phyloP scores from a whole-genome alignment of 2,888 invertebrate genomes.

The Drosophila neotestacea region DNA sequence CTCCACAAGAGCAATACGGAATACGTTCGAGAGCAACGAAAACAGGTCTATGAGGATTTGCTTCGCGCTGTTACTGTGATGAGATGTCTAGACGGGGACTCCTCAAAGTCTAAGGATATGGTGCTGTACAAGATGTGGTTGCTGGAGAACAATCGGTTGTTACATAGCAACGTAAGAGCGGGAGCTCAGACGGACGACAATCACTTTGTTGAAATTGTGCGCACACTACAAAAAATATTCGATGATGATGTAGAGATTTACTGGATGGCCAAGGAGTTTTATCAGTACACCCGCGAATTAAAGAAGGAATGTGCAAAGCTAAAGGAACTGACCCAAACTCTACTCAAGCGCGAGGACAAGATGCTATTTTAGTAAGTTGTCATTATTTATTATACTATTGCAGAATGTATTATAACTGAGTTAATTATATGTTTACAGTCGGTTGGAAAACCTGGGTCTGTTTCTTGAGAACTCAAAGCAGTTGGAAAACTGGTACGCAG shows the following conservation, averaged over 20 bases:
- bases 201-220: slow-evolving; percentile 88
- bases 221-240: slow-evolving; percentile 89
- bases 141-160: slow-evolving; percentile 88
- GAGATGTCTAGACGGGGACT: slow-evolving; percentile 88
- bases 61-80: slow-evolving; percentile 89
- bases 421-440: slow-evolving; percentile 84
- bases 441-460: slow-evolving; percentile 87
- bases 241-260: slow-evolving; percentile 92
- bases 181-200: slow-evolving; percentile 85
- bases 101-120: slow-evolving; percentile 87
- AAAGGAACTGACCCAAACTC: slow-evolving; percentile 88
- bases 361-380: slow-evolving; percentile 88
- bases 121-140: slow-evolving; percentile 93
- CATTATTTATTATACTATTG: not conserved
- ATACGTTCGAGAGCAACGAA: slow-evolving; percentile 91
- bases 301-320: slow-evolving; percentile 88
- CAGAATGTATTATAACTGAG: too few species aligned
- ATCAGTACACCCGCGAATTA: slow-evolving; percentile 89
- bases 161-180: slow-evolving; percentile 59
- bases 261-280: slow-evolving; percentile 93
- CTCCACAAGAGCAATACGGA: slow-evolving; percentile 91
- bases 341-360: slow-evolving; percentile 92
- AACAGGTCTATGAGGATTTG: slow-evolving; percentile 90
- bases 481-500: slow-evolving; percentile 91
- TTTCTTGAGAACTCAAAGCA: slow-evolving; percentile 88